Evolutionary conservation across 2,113 vertebrate genomes (phyloP).

Genomic region (Scomber japonicus): DNA sequence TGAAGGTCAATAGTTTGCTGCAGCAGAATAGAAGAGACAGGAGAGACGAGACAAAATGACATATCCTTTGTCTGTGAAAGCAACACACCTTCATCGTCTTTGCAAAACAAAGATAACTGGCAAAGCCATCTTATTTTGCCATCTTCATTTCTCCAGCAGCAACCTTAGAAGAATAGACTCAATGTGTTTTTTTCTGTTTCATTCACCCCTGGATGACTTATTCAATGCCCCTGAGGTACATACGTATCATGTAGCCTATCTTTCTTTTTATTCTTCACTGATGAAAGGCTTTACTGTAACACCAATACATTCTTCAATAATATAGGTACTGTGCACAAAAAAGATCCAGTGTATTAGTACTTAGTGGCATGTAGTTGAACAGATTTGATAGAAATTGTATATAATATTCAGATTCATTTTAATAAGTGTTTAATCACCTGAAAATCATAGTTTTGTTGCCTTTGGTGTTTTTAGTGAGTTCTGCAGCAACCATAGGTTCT

Average conservation of each 20-base stretch:
- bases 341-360: too few relatives aligned
- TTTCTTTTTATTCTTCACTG: constrained; percentile 32
- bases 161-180: constrained; percentile 29
- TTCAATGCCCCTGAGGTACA: constrained; percentile 19
- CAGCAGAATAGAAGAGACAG: constrained; percentile 44
- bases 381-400: too few relatives aligned
- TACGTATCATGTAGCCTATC: constrained; percentile 3
- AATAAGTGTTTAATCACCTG: too few relatives aligned
- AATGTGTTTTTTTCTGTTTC: constrained; percentile 21
- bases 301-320: neutral
- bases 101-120: constrained; percentile 45
- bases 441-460: too few relatives aligned
- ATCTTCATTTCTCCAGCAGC: constrained; percentile 18
- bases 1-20: constrained; percentile 54
- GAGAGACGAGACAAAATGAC: constrained; percentile 38
- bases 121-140: constrained; percentile 39
- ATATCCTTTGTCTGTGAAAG: constrained; percentile 49
- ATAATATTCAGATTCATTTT: too few relatives aligned
- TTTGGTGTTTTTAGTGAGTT: too few relatives aligned
- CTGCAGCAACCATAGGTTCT: too few relatives aligned
- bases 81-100: constrained; percentile 17
- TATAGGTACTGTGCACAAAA: neutral
- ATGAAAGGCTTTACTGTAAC: constrained; percentile 10
- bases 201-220: constrained; percentile 45
- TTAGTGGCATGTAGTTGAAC: too few relatives aligned